Base-by-base conservation (phyloP, 2,888 invertebrate species). In the Amphipoea lucens region DNA sequence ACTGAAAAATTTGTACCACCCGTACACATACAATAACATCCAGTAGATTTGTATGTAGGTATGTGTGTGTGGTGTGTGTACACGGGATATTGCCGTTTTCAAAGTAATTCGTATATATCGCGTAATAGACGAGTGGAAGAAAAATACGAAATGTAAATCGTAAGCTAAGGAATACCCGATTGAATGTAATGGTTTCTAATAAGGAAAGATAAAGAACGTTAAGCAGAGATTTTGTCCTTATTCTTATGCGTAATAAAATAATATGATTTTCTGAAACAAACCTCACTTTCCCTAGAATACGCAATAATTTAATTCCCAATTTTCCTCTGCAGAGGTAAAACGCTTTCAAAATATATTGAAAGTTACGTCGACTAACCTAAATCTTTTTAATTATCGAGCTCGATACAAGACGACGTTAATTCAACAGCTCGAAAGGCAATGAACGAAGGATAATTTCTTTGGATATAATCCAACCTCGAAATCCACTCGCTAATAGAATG, bases 1-100 rank as follows among this genome's bases (percentile, higher is more conserved):
- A 89, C 90, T 92, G 93, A 92, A 93, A 93, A 92, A 93, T 93
- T 92, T 89, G 92, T 90, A 90, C 89, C 86, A 89, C 85, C 42
- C 76, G 87, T 87, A 89, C 88, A 90, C 90, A 80, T 83, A 88
- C 85, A 87, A 82, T 84, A 81, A 83, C 73, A 76, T 12, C 62
- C 68, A 51, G 45, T 45, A 67, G 23, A 11, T 70, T 54, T 70
- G 71, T 12, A 57, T 72, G 36, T 66, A 54, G 69, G 63, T 78
- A 9, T 72, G 48, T 74, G 66, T 78, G 70, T 87, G 70, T 65
- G 63, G 67, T 74, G 74, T 67, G 67, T 74, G 74, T 67, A 60
- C 74, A 78, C 54, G 68, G 63, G 40, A 73, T 79, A 68, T 70
- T 74, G 70, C 48, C 62, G 60, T 76, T 88, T 85, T 57, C 72